phyloP scores from a whole-genome alignment of 2,113 vertebrate species.

The Xiphias gladius region DNA sequence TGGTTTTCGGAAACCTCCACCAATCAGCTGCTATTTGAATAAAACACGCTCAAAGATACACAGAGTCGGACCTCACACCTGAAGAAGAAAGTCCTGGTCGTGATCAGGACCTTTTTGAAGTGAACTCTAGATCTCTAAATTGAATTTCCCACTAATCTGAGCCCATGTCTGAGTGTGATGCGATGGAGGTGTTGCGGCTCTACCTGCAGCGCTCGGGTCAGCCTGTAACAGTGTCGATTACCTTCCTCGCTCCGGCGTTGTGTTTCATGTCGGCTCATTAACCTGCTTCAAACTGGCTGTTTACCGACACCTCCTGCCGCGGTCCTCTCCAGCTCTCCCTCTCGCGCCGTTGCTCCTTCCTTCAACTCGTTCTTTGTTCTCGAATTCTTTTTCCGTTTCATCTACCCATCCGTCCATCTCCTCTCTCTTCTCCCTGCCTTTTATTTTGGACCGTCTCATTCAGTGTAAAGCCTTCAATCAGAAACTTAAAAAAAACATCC shows the following conservation, averaged over 20 bases:
- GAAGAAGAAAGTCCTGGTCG: background rate
- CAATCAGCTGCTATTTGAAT: no score
- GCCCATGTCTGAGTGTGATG: background rate
- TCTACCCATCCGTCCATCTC: constrained; percentile 24
- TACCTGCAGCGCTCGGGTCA: constrained; percentile 47
- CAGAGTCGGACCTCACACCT: no score
- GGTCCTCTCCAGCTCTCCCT: background rate
- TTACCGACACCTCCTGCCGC: constrained; percentile 35
- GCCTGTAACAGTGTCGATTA: constrained; percentile 35
- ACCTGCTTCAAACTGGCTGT: constrained; percentile 57
- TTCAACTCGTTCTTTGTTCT: constrained; percentile 35
- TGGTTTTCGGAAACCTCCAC: no score
- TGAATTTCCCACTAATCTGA: background rate
- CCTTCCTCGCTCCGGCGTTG: constrained; percentile 35
- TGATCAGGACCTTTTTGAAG: background rate
- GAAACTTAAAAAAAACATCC: background rate
- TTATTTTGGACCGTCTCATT: constrained; percentile 7
- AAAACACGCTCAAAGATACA: no score
- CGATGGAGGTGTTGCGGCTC: background rate
- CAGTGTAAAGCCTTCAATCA: background rate
- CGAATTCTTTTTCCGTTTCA: constrained; percentile 21
- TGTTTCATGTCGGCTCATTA: constrained; percentile 61
- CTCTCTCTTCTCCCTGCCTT: background rate
- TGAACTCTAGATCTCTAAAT: background rate
- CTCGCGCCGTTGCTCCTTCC: background rate